Base-by-base conservation (phyloP, 1,140 invertebrate species). In the Drosophila santomea region DNA sequence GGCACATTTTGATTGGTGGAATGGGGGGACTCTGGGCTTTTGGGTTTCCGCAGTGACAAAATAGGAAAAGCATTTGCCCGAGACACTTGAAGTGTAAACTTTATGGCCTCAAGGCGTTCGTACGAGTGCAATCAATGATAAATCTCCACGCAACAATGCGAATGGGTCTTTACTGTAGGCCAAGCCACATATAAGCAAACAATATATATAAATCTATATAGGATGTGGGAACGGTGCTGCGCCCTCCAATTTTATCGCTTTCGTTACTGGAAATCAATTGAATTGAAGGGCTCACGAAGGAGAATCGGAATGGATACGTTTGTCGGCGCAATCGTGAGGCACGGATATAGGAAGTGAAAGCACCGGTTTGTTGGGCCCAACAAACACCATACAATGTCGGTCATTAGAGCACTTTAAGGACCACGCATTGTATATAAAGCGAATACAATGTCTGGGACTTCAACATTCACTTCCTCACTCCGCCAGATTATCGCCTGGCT, bases 1-100 rank as follows among this genome's bases (percentile, higher is more conserved):
- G 51, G 47, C 59, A 43, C 60, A 58, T 35, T 63, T 28, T 23
- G 50, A 25, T 17, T 44, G 7, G 17, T 8, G 14, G 15, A 28
- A 14, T 11, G 39, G 12, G 15, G 17, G 17, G 12, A 7, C 7
- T 28, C 36, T 8, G 10, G 25, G 11, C 15, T 56, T 28, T 25
- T 8, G 8, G 20, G 11, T 23, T 56, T 28, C 55, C 38, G 38
- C 38, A 43, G 52, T 25, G 23, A 48, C 45, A 48, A 38, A 57
- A 74, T 38, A 47, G 55, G 48, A 66, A 64, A 71, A 74, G 59
- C 68, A 60, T 63, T 79, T 60, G 76, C 68, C 60, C 17, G 61
- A 74, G 82, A 86, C 82, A 78, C 74, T 78, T 82, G 58, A 67
- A 85, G 83, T 85, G 83, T 88, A 82, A 85, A 82, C 78, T 85